Conservation (phyloP, 2,888 invertebrate species). For the Acrobasis repandana region DNA sequence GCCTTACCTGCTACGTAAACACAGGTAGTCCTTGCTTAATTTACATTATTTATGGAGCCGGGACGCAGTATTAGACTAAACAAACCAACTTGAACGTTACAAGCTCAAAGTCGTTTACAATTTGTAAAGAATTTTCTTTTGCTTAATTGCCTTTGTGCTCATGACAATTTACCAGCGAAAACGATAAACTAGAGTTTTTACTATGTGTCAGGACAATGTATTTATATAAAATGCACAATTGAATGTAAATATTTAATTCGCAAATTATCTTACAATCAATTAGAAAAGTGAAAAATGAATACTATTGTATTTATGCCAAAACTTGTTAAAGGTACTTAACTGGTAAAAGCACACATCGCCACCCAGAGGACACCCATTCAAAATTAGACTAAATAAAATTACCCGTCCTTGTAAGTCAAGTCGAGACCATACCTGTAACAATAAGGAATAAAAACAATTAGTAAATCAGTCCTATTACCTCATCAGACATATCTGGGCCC, state of each 20-base stretch:
- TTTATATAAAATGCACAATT: too few relatives aligned
- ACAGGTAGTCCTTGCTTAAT: slow-evolving; percentile 12
- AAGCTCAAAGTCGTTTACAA: slow-evolving; percentile 30
- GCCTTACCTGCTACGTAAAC: slow-evolving; percentile 18
- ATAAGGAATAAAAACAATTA: slow-evolving; percentile 74
- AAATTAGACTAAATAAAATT: slow-evolving; percentile 25
- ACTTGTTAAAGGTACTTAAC: not conserved
- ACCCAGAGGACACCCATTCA: not conserved
- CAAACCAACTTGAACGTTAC: slow-evolving; percentile 50
- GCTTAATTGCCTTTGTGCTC: slow-evolving; percentile 23
- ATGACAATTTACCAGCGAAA: slow-evolving; percentile 1
- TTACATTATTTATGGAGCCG: slow-evolving; percentile 38
- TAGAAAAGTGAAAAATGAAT: too few relatives aligned
- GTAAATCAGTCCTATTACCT: slow-evolving; percentile 62
- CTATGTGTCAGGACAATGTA: not conserved
- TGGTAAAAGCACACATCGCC: not conserved
- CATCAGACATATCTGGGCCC: slow-evolving; percentile 69
- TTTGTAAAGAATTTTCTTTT: slow-evolving; percentile 26
- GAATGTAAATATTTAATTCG: too few relatives aligned
- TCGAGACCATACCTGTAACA: slow-evolving; percentile 70
- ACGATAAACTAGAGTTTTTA: not conserved
- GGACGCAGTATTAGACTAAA: slow-evolving; percentile 51
- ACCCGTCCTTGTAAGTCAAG: slow-evolving; percentile 45
- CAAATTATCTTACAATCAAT: too few relatives aligned
- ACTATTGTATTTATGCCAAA: not conserved